Evolutionary conservation across 2,797 vertebrate genomes (phyloP), one percentile per base, ranked within the genome.

Genomic region (Phrynocephalus guinanensis): DNA sequence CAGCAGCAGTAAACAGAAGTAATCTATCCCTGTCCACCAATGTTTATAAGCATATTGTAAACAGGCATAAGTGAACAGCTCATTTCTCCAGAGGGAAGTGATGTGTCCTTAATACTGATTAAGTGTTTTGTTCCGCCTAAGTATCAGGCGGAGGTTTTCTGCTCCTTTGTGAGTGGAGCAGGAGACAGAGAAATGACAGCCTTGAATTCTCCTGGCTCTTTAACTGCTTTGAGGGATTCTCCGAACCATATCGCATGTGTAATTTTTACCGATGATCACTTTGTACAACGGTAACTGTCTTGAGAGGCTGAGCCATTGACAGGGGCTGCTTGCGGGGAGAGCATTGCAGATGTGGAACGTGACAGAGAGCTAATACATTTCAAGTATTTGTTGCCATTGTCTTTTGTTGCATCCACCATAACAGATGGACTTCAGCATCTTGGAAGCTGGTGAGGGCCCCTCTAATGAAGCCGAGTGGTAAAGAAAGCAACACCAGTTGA

Each of bases 61-160:
- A 96, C 94, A 95, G 93, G 95, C 93, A 90, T 84, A 95, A 95
- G 95, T 91, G 93, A 95, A 87, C 93, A 92, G 90, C 91, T 92
- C 92, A 93, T 95, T 91, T 95, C 95, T 96, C 95, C 72, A 56
- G 94, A 92, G 96, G 94, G 73, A 95, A 93, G 94, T 95, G 94
- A 95, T 94, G 93, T 91, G 89, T 95, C 93, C 93, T 94, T 96
- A 96, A 95, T 92, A 91, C 94, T 96, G 94, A 96, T 95, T 95
- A 95, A 96, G 94, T 95, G 91, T 94, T 96, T 95, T 93, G 93
- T 95, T 96, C 95, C 95, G 93, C 94, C 95, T 95, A 92, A 95
- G 86, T 95, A 93, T 95, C 95, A 96, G 95, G 94, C 91, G 91
- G 91, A 94, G 94, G 94, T 95, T 88, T 95, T 94, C 86, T 92